These are phyloP conservation scores for Trogon melanurus DNA, from an alignment of 2,113 vertebrate species.

Conservation along the genomic window DNA sequence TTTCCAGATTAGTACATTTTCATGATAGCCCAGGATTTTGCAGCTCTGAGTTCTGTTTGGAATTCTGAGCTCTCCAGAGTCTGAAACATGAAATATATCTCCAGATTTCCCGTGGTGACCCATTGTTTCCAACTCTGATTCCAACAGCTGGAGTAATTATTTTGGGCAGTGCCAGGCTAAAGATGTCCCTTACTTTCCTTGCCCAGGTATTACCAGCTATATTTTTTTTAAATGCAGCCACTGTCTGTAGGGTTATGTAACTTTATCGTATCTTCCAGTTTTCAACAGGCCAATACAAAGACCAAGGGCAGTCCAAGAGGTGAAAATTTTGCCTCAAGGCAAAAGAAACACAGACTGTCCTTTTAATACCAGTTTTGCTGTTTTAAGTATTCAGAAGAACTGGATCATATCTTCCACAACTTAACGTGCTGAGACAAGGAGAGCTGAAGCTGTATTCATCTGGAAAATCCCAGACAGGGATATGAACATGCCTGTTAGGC, in stretches of 20 bases:
- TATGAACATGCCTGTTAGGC: not conserved
- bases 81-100: not conserved
- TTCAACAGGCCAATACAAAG: not conserved
- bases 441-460: not conserved
- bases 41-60: not conserved
- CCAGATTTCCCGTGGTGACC: not conserved
- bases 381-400: not conserved
- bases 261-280: not conserved
- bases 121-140: not conserved
- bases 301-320: not conserved
- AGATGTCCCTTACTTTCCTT: not conserved
- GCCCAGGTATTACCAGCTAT: not conserved
- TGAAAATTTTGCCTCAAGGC: not conserved
- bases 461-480: not conserved
- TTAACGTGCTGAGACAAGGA: fast-evolving
- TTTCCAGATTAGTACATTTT: not conserved
- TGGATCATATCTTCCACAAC: not conserved
- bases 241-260: no score
- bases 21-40: not conserved
- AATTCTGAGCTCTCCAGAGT: not conserved
- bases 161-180: not conserved
- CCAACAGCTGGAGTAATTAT: not conserved
- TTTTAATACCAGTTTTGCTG: not conserved
- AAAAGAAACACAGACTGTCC: not conserved
- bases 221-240: not conserved